Percentiles rank a stretch among this genome's conserved stretches.
Evolutionary conservation across 1,140 invertebrate species (phyloP).

Genomic region (Pachypeltis micranthus): DNA sequence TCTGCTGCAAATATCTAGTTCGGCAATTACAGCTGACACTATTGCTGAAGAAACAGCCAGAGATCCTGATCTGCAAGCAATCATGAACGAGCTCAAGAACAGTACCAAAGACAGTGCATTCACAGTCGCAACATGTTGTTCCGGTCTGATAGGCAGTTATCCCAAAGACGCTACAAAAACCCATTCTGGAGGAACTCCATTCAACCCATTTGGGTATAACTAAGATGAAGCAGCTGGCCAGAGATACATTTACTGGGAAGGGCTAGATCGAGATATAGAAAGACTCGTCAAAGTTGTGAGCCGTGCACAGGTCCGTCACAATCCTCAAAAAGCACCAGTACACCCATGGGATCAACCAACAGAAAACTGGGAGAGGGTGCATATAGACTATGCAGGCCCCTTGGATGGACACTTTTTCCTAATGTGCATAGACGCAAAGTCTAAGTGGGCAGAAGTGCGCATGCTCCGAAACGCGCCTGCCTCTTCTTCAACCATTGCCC

Average conservation of each 20-base stretch:
- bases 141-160: constrained; percentile 13
- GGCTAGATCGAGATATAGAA: constrained; percentile 30
- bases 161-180: constrained; percentile 8
- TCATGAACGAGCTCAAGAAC: neutral
- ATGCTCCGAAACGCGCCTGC: neutral
- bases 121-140: neutral
- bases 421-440: constrained; percentile 36
- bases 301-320: constrained; percentile 22
- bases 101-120: neutral
- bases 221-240: constrained; percentile 30
- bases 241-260: constrained; percentile 26
- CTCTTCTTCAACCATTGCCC: neutral
- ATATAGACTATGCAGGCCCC: constrained; percentile 31
- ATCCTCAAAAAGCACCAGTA: constrained; percentile 23
- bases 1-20: neutral
- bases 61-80: neutral
- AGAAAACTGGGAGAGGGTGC: constrained; percentile 29
- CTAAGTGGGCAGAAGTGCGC: constrained; percentile 25
- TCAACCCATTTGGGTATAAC: constrained; percentile 26
- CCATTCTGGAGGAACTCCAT: constrained; percentile 21
- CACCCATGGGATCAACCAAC: constrained; percentile 28
- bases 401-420: constrained; percentile 28
- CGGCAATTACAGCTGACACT: neutral
- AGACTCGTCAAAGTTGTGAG: constrained; percentile 24
- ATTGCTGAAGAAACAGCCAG: neutral